These are phyloP conservation scores for Eptatretus atami DNA, from an alignment of 2,797 vertebrate genomes.

Conservation along the genomic window DNA sequence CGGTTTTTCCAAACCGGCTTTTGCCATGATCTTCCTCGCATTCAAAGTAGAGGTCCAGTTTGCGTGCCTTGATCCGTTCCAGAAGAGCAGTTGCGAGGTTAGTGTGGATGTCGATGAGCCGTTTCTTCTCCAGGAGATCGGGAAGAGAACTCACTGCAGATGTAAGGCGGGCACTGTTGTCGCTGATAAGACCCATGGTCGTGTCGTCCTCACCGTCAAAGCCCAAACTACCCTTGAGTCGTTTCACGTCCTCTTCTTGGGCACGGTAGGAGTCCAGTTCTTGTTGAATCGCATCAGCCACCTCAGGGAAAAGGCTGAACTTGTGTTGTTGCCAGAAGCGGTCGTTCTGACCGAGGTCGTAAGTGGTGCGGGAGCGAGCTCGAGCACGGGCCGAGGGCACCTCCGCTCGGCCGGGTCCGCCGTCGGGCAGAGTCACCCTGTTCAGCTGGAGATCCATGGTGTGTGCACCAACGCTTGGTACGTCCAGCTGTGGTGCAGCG, in stretches of 20 bases:
- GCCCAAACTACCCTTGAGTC: constrained; percentile 85
- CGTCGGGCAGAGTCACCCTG: constrained; percentile 31
- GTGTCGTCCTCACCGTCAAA: constrained; percentile 88
- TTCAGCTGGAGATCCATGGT: constrained; percentile 89
- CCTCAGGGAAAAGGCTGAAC: constrained; percentile 73
- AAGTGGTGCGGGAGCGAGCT: constrained; percentile 63
- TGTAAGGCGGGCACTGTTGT: constrained; percentile 88
- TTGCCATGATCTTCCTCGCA: constrained; percentile 96
- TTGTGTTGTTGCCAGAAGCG: constrained; percentile 94
- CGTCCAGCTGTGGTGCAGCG: constrained; percentile 91
- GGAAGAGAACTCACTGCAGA: constrained; percentile 90
- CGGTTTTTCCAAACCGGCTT: constrained; percentile 72
- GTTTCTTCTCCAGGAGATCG: constrained; percentile 84
- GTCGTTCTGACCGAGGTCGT: constrained; percentile 62
- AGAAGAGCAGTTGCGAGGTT: constrained; percentile 83
- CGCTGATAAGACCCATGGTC: constrained; percentile 87
- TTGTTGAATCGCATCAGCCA: constrained; percentile 77
- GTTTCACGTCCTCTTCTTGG: constrained; percentile 91
- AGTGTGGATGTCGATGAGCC: constrained; percentile 85
- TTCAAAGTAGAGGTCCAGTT: constrained; percentile 87
- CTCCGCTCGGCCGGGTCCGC: constrained; percentile 37
- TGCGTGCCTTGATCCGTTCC: constrained; percentile 86
- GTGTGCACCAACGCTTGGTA: constrained; percentile 91
- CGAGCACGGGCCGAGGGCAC: constrained; percentile 49
- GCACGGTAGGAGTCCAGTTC: constrained; percentile 65